These are phyloP conservation scores for Cnemophilus loriae DNA, from an alignment of 2,113 vertebrate species.

Conservation along the genomic window DNA sequence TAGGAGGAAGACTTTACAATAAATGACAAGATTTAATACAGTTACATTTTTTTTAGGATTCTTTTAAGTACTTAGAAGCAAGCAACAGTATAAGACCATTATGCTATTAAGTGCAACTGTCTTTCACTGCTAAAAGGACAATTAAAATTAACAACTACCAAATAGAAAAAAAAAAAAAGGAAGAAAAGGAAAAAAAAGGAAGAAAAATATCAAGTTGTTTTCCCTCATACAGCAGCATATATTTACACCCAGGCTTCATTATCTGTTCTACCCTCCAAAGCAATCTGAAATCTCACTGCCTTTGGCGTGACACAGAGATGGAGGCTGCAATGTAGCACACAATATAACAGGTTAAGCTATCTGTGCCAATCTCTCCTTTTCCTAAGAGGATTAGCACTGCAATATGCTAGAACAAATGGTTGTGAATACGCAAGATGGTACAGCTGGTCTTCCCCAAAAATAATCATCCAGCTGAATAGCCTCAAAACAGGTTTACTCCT, in stretches of 20 bases:
- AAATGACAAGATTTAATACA: neutral
- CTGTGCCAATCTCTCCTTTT: neutral
- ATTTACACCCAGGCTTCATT: constrained; percentile 14
- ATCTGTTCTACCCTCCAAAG: neutral
- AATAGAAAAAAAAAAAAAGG: neutral
- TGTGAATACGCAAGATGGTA: neutral
- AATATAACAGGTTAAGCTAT: neutral
- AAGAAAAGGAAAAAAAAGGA: rapidly evolving
- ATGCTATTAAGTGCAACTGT: neutral
- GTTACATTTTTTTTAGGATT: neutral
- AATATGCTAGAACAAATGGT: constrained; percentile 21
- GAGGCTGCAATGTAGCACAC: neutral
- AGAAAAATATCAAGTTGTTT: neutral
- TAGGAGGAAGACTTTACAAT: neutral
- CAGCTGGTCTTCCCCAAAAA: constrained; percentile 4
- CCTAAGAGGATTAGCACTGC: constrained; percentile 1
- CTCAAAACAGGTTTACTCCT: neutral
- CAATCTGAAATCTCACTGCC: neutral
- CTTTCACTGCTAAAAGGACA: neutral
- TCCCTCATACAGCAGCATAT: neutral
- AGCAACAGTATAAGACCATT: neutral
- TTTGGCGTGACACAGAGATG: neutral
- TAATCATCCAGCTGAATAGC: neutral
- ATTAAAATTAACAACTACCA: neutral
- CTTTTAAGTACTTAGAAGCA: neutral